Conservation (phyloP, 2,797 vertebrate genomes). For the Sebastes diploproa region DNA sequence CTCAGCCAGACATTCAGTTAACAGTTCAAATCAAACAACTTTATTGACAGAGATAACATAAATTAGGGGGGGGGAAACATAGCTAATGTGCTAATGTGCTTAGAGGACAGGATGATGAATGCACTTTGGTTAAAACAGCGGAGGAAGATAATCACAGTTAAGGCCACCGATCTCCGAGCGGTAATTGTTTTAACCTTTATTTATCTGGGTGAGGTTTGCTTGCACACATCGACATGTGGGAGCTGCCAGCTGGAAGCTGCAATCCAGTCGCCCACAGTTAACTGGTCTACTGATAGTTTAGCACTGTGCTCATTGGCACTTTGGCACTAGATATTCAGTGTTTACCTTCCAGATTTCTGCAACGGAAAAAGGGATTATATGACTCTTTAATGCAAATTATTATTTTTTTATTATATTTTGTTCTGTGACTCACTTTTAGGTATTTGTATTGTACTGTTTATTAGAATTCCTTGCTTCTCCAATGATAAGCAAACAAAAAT, state of each 20-base stretch:
- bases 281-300: not conserved
- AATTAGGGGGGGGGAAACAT: not conserved
- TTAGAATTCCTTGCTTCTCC: not conserved
- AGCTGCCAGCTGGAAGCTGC: constrained; percentile 33
- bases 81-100: constrained; percentile 35
- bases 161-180: constrained; percentile 23
- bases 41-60: constrained; percentile 30
- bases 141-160: constrained; percentile 49
- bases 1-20: not conserved
- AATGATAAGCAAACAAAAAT: constrained; percentile 2
- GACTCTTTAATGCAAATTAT: not conserved
- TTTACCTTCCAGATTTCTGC: constrained; percentile 1
- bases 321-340: not conserved
- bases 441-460: not conserved
- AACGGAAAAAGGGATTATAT: not conserved
- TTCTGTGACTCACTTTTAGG: not conserved
- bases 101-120: constrained; percentile 41
- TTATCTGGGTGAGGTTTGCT: constrained; percentile 46
- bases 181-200: constrained; percentile 63
- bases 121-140: constrained; percentile 21
- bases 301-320: constrained; percentile 16
- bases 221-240: constrained; percentile 17
- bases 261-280: constrained; percentile 26
- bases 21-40: constrained; percentile 32
- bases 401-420: not conserved